Evolutionary conservation across 2,113 vertebrate genomes (phyloP).

Genomic region (Thymallus thymallus): DNA sequence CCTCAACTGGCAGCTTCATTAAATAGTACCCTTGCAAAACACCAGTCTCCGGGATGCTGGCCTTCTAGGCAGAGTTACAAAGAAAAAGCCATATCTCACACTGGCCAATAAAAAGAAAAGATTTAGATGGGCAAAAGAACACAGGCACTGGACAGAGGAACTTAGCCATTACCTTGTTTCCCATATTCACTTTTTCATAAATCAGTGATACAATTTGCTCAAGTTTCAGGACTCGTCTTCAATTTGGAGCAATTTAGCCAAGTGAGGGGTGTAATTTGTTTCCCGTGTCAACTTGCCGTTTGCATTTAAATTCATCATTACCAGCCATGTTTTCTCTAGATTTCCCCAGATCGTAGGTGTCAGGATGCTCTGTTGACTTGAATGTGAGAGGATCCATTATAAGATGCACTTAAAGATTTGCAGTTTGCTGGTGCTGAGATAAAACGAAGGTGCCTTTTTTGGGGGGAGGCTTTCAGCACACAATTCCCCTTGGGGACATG

Average conservation of each 20-base stretch:
- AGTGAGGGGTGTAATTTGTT: slow-evolving; percentile 66
- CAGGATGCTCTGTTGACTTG: slow-evolving; percentile 36
- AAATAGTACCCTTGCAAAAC: no score
- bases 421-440: slow-evolving; percentile 12
- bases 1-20: no score
- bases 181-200: slow-evolving; percentile 46
- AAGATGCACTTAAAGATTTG: slow-evolving; percentile 31
- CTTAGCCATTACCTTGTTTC: slow-evolving; percentile 56
- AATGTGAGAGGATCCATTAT: slow-evolving; percentile 29
- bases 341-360: slow-evolving; percentile 61
- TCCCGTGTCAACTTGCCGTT: slow-evolving; percentile 57
- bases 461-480: not conserved
- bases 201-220: slow-evolving; percentile 42
- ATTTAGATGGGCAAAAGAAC: no score
- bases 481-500: slow-evolving; percentile 3
- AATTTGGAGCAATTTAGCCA: slow-evolving; percentile 64
- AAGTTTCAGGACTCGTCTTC: slow-evolving; percentile 53
- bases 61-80: no score
- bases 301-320: slow-evolving; percentile 72
- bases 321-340: slow-evolving; percentile 52
- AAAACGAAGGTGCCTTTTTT: not conserved
- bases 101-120: no score
- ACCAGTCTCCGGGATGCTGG: no score
- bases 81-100: no score
- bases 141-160: no score